Evolutionary conservation across 2,113 vertebrate species (phyloP).

Genomic region (Petromus typicus): DNA sequence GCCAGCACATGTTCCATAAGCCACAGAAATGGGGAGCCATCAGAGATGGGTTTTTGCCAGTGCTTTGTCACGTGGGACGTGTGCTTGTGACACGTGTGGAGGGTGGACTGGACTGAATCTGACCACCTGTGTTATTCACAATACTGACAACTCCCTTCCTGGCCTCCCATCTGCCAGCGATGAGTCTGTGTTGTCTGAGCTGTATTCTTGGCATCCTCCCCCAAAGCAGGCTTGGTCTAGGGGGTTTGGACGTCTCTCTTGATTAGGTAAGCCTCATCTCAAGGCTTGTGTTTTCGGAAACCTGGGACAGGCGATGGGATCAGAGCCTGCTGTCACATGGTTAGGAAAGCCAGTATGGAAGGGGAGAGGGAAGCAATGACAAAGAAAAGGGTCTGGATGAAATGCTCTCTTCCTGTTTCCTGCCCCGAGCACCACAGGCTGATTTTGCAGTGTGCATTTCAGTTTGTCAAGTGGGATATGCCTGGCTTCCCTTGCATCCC

Average conservation of each 20-base stretch:
- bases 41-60: not conserved
- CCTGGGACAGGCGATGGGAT: not conserved
- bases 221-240: conserved; percentile 55
- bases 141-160: conserved; percentile 70
- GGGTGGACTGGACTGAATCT: not conserved
- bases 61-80: not conserved
- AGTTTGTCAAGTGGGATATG: not conserved
- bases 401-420: not conserved
- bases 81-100: not conserved
- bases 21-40: not conserved
- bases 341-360: conserved; percentile 46
- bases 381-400: not conserved
- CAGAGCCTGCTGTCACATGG: not conserved
- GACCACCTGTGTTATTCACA: not conserved
- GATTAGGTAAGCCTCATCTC: not conserved
- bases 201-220: conserved; percentile 67
- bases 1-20: not conserved
- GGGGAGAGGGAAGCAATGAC: not conserved
- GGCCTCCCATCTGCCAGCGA: conserved; percentile 46
- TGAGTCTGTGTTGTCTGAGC: conserved; percentile 63
- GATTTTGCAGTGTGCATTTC: not conserved
- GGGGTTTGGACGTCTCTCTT: conserved; percentile 38
- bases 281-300: not conserved
- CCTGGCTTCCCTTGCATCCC: not conserved
- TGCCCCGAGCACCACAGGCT: not conserved